Evolutionary conservation across 2,888 invertebrate species (phyloP), one percentile per base, ranked within the genome.

Genomic region (Laothoe populi): DNA sequence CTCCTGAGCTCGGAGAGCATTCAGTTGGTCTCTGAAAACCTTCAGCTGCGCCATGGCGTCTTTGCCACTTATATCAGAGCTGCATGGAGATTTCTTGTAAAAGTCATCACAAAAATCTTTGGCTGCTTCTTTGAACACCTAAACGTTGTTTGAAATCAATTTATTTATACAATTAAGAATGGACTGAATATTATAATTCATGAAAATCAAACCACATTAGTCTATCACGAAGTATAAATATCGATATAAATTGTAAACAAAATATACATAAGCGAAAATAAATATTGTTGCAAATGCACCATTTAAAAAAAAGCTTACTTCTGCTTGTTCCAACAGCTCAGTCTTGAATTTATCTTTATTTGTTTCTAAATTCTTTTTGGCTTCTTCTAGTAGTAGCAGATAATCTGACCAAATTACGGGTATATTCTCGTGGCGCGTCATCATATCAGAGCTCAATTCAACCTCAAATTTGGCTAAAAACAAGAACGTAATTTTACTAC

Each of bases 261-360:
- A n/a, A n/a, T n/a, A n/a, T n/a, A n/a, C n/a, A n/a, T n/a, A n/a
- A n/a, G n/a, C n/a, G n/a, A 31, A 16, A 31, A 2, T 5, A 19
- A 19, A 57, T 16, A 10, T 31, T 7, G 26, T n/a, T n/a, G n/a
- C n/a, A 38, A 38, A 11, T 38, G 31, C 8, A 31, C 31, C 8
- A 57, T n/a, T 35, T 7, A 31, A 21, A 21, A 5, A 19, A 19
- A 8, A 42, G 13, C 10, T 49, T 77, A 94, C 94, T 75, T 96
- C 95, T 0, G 96, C 95, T 78, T 96, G 95, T 65, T 94, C 94
- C 48, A 97, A 82, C 8, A 98, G 86, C 59, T 93, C 93, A n/a
- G 94, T 88, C 85, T 96, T 96, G 75, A 96, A 96, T 71, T 94
- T 94, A 59, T 96, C 95, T 86, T 96, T 96, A 64, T 96, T 95